Conservation (phyloP, 2,797 vertebrate genomes). For the Anomalospiza imberbis region DNA sequence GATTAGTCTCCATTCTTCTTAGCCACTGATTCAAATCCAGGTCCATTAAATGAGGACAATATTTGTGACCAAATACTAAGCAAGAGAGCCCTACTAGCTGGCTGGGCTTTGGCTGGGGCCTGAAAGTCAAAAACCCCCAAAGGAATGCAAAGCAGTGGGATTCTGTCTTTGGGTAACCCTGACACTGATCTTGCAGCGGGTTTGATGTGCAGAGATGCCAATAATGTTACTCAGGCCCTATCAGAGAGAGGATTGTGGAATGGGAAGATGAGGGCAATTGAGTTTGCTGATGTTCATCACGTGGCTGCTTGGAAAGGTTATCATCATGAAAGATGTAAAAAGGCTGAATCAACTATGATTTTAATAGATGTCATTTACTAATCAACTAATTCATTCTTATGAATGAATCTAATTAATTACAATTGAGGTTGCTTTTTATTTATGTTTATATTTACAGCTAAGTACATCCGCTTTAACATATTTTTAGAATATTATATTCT, state of each 20-base stretch:
- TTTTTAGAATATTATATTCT: slow-evolving; percentile 24
- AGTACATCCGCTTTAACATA: slow-evolving; percentile 10
- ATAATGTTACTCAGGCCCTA: too few species aligned
- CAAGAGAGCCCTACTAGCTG: neutral
- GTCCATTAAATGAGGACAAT: neutral
- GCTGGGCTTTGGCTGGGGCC: neutral
- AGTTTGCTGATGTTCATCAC: neutral
- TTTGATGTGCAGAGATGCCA: neutral
- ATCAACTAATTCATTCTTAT: slow-evolving; percentile 23
- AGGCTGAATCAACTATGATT: neutral
- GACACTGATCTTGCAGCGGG: neutral
- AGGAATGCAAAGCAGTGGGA: neutral
- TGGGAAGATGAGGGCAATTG: neutral
- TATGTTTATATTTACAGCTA: slow-evolving; percentile 37
- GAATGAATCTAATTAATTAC: slow-evolving; percentile 41
- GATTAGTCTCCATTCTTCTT: neutral
- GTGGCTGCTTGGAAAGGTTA: neutral
- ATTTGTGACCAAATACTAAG: neutral
- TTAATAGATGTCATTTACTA: slow-evolving; percentile 7
- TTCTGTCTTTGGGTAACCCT: neutral
- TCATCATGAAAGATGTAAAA: neutral
- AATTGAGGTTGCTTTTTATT: slow-evolving; percentile 1
- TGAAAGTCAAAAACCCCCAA: neutral
- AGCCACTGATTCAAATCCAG: neutral
- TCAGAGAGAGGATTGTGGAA: neutral